Evolutionary conservation across 2,113 vertebrate genomes (phyloP).

Genomic region (Naja naja): DNA sequence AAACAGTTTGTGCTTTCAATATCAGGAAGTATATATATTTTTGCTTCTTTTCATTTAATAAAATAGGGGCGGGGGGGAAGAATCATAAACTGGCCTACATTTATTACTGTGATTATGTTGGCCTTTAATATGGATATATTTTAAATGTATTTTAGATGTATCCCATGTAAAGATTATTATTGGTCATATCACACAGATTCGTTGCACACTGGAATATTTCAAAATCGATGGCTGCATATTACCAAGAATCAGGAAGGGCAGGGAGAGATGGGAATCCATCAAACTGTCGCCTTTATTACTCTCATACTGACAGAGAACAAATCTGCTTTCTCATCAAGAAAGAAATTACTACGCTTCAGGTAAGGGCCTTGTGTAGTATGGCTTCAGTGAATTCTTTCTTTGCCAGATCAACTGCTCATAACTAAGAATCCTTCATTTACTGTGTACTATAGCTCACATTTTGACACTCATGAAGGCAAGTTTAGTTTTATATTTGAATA

Average conservation of each 20-base stretch:
- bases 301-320: conserved; percentile 83
- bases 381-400: background rate
- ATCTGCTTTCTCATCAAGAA: conserved; percentile 89
- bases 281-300: conserved; percentile 91
- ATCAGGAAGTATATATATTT: background rate
- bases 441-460: background rate
- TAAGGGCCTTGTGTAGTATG: conserved; percentile 45
- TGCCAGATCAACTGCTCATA: background rate
- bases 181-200: conserved; percentile 73
- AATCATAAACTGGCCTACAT: background rate
- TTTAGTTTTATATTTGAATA: background rate
- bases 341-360: conserved; percentile 83
- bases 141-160: background rate
- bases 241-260: conserved; percentile 95
- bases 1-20: background rate
- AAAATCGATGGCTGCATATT: conserved; percentile 95
- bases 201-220: conserved; percentile 97
- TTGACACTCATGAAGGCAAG: background rate
- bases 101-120: conserved; percentile 23
- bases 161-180: background rate
- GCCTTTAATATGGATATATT: conserved; percentile 8
- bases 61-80: background rate
- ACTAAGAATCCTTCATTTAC: background rate
- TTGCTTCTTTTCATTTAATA: background rate
- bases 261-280: conserved; percentile 92